Percentiles rank a stretch among this genome's conserved stretches.
phyloP scores from a whole-genome alignment of 1,140 invertebrate genomes.

The Drosophila tristis region DNA sequence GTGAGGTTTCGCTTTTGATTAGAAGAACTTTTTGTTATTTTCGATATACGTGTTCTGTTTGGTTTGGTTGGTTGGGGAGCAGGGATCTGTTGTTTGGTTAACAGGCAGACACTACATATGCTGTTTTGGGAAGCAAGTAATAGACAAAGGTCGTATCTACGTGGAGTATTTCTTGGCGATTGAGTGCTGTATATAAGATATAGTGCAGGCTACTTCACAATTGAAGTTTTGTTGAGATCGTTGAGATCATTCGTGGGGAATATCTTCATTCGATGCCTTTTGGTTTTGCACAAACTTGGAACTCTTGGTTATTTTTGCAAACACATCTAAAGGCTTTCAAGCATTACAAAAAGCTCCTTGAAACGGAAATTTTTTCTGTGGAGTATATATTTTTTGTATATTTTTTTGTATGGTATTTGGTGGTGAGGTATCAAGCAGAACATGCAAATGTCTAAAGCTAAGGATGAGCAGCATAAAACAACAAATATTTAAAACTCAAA shows the following conservation, averaged over 20 bases:
- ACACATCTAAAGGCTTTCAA: constrained; percentile 59
- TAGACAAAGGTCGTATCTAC: constrained; percentile 47
- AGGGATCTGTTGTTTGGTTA: constrained; percentile 49
- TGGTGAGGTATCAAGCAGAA: constrained; percentile 58
- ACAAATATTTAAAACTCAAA: constrained; percentile 43
- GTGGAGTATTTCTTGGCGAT: constrained; percentile 21
- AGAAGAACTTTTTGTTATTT: constrained; percentile 62
- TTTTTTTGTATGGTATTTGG: constrained; percentile 9
- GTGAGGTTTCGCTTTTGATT: constrained; percentile 42
- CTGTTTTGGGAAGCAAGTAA: constrained; percentile 56
- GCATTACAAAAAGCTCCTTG: constrained; percentile 68
- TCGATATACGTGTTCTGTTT: constrained; percentile 65
- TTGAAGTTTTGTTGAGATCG: constrained; percentile 22
- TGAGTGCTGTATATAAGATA: constrained; percentile 25
- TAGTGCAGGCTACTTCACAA: constrained; percentile 40
- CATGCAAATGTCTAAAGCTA: constrained; percentile 73
- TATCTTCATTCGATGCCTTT: constrained; percentile 3
- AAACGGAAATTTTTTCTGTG: constrained; percentile 29
- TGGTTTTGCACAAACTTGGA: constrained; percentile 26
- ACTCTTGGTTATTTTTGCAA: constrained; percentile 2
- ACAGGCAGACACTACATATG: constrained; percentile 63
- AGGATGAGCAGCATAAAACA: constrained; percentile 47
- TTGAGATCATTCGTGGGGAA: constrained; percentile 31
- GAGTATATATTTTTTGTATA: constrained; percentile 29
- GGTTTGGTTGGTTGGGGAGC: constrained; percentile 33